Evolutionary conservation across 2,888 invertebrate genomes (phyloP).

Genomic region (Calameuta idolon): DNA sequence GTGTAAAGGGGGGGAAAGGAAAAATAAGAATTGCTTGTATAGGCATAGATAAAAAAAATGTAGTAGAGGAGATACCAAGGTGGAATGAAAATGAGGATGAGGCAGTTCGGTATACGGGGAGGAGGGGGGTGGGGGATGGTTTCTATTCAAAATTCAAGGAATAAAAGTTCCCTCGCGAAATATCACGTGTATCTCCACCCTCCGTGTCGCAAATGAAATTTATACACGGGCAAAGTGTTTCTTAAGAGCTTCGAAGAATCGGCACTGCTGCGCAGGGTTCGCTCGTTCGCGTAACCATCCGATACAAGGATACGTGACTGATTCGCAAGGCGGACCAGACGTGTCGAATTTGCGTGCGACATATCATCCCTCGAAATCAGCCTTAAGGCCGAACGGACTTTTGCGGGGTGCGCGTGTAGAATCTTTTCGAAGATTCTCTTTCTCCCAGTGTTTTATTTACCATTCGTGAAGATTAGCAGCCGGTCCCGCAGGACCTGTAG

Average conservation of each 20-base stretch:
- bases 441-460: no score
- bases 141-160: slow-evolving; percentile 47
- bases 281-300: no score
- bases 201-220: slow-evolving; percentile 41
- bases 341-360: no score
- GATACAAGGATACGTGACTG: no score
- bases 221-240: slow-evolving; percentile 39
- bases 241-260: slow-evolving; percentile 30
- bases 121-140: no score
- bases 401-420: no score
- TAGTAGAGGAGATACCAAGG: slow-evolving; percentile 10
- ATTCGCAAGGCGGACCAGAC: no score
- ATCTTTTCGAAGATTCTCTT: no score
- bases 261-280: neutral
- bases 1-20: neutral
- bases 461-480: no score
- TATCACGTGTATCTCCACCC: slow-evolving; percentile 48
- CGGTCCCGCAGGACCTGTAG: no score
- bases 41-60: slow-evolving; percentile 11
- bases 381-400: no score
- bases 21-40: slow-evolving; percentile 5
- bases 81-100: neutral
- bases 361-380: no score
- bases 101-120: neutral
- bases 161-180: slow-evolving; percentile 50